Conservation (phyloP, 1,140 invertebrate species). For the Ruditapes philippinarum region DNA sequence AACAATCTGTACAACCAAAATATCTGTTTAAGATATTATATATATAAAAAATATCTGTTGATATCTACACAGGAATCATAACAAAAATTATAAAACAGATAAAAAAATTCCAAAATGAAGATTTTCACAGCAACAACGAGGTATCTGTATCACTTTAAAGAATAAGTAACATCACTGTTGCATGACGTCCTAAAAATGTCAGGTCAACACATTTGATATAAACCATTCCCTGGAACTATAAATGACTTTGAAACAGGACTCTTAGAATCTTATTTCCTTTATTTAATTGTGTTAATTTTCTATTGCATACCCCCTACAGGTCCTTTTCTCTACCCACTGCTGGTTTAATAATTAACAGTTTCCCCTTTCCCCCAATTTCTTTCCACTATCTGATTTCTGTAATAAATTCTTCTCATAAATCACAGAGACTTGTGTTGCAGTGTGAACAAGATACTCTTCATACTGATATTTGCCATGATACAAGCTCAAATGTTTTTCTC, state of each 20-base stretch:
- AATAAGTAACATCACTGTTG: too few species aligned
- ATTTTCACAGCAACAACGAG: too few species aligned
- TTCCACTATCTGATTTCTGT: conserved; percentile 49
- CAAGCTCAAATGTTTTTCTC: too few species aligned
- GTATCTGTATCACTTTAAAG: too few species aligned
- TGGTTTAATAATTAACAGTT: conserved; percentile 52
- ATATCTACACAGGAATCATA: background rate
- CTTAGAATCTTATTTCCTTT: conserved; percentile 34
- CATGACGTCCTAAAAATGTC: too few species aligned
- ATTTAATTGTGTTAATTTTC: conserved; percentile 14
- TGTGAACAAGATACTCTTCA: conserved; percentile 26
- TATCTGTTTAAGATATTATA: conserved; percentile 21
- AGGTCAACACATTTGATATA: background rate
- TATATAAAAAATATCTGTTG: background rate
- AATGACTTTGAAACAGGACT: background rate
- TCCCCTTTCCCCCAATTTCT: conserved; percentile 36
- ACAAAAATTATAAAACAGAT: background rate
- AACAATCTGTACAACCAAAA: background rate
- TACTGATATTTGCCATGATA: background rate
- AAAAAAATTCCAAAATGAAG: background rate
- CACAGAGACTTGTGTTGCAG: conserved; percentile 16
- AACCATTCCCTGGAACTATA: background rate
- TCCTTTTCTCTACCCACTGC: conserved; percentile 20
- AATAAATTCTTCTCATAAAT: conserved; percentile 57
- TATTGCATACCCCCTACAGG: conserved; percentile 1